Base-by-base conservation (phyloP, 2,113 vertebrate genomes). In the Oostethus manadensis region DNA sequence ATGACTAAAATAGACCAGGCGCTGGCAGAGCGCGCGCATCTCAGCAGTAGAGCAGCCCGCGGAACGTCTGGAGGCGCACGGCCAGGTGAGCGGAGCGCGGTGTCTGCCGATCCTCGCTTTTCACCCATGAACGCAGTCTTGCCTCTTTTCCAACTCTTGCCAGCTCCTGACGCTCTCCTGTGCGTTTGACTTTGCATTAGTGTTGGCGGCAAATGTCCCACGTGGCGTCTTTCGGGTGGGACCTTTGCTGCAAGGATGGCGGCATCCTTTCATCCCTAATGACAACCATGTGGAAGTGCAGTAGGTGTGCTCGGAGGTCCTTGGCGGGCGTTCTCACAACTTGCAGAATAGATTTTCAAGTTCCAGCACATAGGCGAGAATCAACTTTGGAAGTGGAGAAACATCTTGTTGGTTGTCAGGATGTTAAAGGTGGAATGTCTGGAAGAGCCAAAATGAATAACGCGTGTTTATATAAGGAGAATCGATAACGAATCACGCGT, bases 31-130 rank as follows among this genome's bases (percentile, higher is more conserved):
- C 47, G 23, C 11, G 66, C 1, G 49, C n/a, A 17, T 18, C 17
- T n/a, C 46, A 29, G 40, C 20, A 14, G 38, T 8, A 23, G 38
- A 8, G 46, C 18, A 38, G 23, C 40, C 47, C 40, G 33, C 29
- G 47, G n/a, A 60, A 46, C 2, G n/a, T 61, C 69, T 53, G 38
- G 47, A 10, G 11, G 58, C 40, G 44, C 50, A 45, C 48, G 21
- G 40, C n/a, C 63, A 43, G 70, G 70, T 72, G 48, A 72, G 63
- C 23, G 18, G 38, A 47, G 10, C 43, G 29, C 18, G 8, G 7
- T 6, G 33, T 18, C n/a, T 20, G 33, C 18, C 18, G 4, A 20
- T 11, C 1, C 10, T 13, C 10, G 13, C 10, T 14, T 38, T 38
- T 53, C 10, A 54, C 2, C 18, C 40, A 10, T 44, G 13, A 15